Evolutionary conservation across 2,888 invertebrate species (phyloP), one percentile per base, ranked within the genome.

Genomic region (Meganola albula): DNA sequence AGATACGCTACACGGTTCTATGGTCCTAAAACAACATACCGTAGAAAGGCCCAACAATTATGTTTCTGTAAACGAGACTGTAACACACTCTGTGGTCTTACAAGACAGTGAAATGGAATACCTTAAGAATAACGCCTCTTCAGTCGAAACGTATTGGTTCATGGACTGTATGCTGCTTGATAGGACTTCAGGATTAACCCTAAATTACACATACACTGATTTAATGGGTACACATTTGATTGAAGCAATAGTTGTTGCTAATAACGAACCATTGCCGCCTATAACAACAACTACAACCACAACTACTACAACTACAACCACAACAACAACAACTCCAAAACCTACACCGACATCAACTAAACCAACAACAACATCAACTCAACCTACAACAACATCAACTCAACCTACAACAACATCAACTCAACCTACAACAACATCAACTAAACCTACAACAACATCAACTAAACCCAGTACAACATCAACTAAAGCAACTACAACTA

Each of bases 141-240:
- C 66, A 4, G 75, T 92, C 8, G 68, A 88, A 12, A 91, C 92
- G 0, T 92, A 90, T 66, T 95, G 95, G 95, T 94, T 93, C 58
- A 87, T 93, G 39, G 92, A 95, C 68, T 95, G 95, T 59, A 74
- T 85, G 30, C 91, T 90, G 56, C 84, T 90, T 30, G 93, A 92
- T 20, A 77, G 88, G 41, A 89, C 91, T 0, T 76, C 83, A 31
- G 89, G 90, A 55, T 88, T 90, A 24, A 74, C 83, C 6, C 89
- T 92, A 42, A 72, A 79, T 29, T 89, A 89, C 52, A 91, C 90
- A 39, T 95, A 93, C 61, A 80, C 87, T 0, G 83, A 88, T 52
- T 77, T 89, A 3, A 89, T 90, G 65, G 66, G 76, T 34, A 75
- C 82, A 18, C 91, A 92, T 62, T 74, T 84, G 18, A 75, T 94